Percentiles rank a stretch among this genome's conserved stretches.
phyloP scores from a whole-genome alignment of 1,140 invertebrate genomes.

The Drosophila lacertosa region DNA sequence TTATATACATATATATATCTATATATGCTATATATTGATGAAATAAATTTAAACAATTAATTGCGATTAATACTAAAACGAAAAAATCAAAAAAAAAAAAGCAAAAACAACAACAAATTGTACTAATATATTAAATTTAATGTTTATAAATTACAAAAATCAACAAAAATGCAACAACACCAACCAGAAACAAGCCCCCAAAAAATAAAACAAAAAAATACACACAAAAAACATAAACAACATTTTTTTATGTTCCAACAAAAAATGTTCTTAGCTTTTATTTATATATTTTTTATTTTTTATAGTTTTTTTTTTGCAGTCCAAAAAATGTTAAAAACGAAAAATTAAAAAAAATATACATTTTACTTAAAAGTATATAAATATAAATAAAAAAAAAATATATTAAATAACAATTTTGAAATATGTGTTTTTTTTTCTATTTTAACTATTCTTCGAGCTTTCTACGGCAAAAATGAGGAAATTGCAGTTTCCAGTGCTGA shows the following conservation, averaged over 20 bases:
- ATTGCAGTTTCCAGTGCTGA: not conserved
- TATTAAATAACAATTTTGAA: slow-evolving; percentile 28
- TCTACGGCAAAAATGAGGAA: not conserved
- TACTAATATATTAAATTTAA: slow-evolving; percentile 69
- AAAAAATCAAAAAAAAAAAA: slow-evolving; percentile 37
- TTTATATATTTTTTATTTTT: slow-evolving; percentile 24
- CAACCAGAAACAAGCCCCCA: slow-evolving; percentile 28
- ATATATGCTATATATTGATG: slow-evolving; percentile 51
- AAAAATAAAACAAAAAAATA: slow-evolving; percentile 38
- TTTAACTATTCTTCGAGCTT: no score
- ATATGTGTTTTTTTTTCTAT: no score
- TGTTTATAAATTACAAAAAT: slow-evolving; percentile 50
- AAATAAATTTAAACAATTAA: slow-evolving; percentile 61
- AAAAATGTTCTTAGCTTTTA: slow-evolving; percentile 23
- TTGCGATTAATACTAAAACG: slow-evolving; percentile 43
- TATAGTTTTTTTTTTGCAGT: slow-evolving; percentile 27
- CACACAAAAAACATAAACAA: slow-evolving; percentile 57
- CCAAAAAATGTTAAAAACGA: slow-evolving; percentile 12
- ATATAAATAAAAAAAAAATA: slow-evolving; percentile 9
- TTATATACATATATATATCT: slow-evolving; percentile 26
- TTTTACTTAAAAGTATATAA: slow-evolving; percentile 12
- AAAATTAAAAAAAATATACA: slow-evolving; percentile 9
- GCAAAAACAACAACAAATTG: slow-evolving; percentile 58
- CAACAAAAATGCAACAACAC: slow-evolving; percentile 35
- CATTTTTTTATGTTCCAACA: slow-evolving; percentile 28